Conservation (phyloP, 2,888 invertebrate species). For the Chymomyza caudatula region DNA sequence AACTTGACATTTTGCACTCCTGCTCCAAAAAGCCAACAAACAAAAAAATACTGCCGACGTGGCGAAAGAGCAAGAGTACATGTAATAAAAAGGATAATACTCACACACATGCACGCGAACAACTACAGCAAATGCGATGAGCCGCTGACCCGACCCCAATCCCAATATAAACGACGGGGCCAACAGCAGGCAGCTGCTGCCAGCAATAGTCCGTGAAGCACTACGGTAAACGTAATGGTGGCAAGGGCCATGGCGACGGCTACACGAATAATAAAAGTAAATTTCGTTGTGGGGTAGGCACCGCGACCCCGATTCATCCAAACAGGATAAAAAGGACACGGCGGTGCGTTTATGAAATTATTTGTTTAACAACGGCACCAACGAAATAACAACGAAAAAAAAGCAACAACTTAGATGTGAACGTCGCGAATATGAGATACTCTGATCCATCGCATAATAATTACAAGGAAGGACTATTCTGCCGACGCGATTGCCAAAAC, state of each 20-base stretch:
- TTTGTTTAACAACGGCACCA: constrained; percentile 15
- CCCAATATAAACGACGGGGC: constrained; percentile 48
- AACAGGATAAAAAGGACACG: constrained; percentile 49
- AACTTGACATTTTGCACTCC: constrained; percentile 76
- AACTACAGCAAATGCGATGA: constrained; percentile 32
- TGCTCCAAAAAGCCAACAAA: constrained; percentile 25
- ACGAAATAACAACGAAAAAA: constrained; percentile 2
- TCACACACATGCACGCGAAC: constrained; percentile 12
- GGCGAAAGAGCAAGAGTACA: constrained; percentile 24
- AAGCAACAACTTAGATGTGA: constrained; percentile 1
- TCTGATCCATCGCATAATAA: too few species aligned
- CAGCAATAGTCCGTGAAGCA: not conserved
- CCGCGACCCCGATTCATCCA: constrained; percentile 20
- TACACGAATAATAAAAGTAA: constrained; percentile 41
- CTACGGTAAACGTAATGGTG: not conserved
- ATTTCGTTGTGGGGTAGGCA: constrained; percentile 31
- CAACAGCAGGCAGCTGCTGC: constrained; percentile 56
- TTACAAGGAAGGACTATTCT: too few species aligned
- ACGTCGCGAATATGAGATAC: not conserved
- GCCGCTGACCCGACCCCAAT: constrained; percentile 63
- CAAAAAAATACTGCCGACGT: not conserved
- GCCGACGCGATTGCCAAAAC: too few species aligned
- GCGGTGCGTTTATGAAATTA: constrained; percentile 51
- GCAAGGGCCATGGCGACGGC: constrained; percentile 20
- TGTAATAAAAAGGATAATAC: constrained; percentile 66